Conservation (phyloP, 2,888 invertebrate species). For the Eupithecia vulgata region DNA sequence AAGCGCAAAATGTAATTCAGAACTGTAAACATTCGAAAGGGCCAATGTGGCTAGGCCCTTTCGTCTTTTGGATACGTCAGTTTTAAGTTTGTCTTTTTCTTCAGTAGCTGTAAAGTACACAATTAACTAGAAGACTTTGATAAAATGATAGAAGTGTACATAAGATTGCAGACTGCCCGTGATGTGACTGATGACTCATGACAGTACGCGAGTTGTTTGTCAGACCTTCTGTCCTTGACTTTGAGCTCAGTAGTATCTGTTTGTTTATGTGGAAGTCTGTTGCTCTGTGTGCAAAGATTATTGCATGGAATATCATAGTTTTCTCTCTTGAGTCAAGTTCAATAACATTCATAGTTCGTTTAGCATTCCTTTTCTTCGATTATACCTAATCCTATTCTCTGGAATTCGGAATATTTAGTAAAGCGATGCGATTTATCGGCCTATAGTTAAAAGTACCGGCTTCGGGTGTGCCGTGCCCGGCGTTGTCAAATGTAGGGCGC, state of each 20-base stretch:
- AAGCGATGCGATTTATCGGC: background rate
- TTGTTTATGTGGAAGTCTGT: background rate
- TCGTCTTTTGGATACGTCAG: background rate
- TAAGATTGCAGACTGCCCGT: slow-evolving; percentile 16
- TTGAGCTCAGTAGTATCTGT: slow-evolving; percentile 2
- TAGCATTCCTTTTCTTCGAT: too few relatives aligned
- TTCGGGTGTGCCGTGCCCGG: background rate
- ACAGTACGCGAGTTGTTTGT: slow-evolving; percentile 3
- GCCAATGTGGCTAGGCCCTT: too few relatives aligned
- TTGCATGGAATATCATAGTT: background rate
- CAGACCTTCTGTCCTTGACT: slow-evolving; percentile 15
- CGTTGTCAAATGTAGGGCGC: slow-evolving; percentile 47
- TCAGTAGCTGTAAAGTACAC: background rate
- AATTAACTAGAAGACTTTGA: background rate
- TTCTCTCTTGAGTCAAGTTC: background rate
- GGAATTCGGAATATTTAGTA: background rate
- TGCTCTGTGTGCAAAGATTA: background rate
- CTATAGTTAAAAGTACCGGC: background rate
- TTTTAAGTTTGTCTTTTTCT: background rate
- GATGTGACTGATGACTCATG: slow-evolving; percentile 15
- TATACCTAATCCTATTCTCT: background rate
- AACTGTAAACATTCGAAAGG: too few relatives aligned
- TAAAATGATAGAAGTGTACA: background rate
- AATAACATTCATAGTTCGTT: background rate
- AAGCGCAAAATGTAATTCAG: background rate